These are phyloP conservation scores for Heterohyrax brucei DNA, from an alignment of 2,797 vertebrate species.

Conservation along the genomic window DNA sequence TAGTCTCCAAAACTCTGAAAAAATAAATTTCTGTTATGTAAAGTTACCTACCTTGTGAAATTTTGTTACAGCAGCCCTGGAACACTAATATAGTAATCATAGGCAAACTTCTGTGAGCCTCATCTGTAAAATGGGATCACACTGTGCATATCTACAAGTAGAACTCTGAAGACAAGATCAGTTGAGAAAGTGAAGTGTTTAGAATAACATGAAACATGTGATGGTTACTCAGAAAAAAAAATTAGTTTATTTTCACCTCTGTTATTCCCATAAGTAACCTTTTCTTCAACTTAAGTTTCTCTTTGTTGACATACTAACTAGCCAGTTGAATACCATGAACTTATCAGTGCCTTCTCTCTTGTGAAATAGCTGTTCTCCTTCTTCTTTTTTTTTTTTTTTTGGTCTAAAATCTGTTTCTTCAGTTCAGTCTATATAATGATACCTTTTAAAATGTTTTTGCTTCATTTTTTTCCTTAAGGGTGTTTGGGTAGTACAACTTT, in stretches of 20 bases:
- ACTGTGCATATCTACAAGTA: background rate
- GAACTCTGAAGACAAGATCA: slow-evolving; percentile 52
- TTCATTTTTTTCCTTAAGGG: background rate
- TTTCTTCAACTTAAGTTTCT: slow-evolving; percentile 35
- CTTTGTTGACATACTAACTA: background rate
- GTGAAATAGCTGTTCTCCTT: background rate
- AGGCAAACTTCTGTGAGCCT: background rate
- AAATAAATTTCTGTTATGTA: background rate
- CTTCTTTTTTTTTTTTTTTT: slow-evolving; percentile 39
- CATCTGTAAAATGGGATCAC: slow-evolving; percentile 1
- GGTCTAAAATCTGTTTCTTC: slow-evolving; percentile 56
- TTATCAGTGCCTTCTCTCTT: slow-evolving; percentile 1
- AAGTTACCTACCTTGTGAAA: background rate
- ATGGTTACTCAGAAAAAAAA: background rate
- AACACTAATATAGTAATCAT: background rate
- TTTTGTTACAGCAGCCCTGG: background rate
- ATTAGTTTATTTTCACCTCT: slow-evolving; percentile 32
- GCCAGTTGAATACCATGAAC: background rate
- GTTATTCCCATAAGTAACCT: slow-evolving; percentile 48
- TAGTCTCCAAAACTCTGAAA: background rate
- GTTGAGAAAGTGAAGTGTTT: background rate
- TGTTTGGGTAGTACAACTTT: background rate
- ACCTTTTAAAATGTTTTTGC: slow-evolving; percentile 39
- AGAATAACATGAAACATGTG: background rate
- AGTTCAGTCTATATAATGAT: background rate